Evolutionary conservation across 2,888 invertebrate species (phyloP), one percentile per base, ranked within the genome.

Genomic region (Dorcus parallelipipedus): DNA sequence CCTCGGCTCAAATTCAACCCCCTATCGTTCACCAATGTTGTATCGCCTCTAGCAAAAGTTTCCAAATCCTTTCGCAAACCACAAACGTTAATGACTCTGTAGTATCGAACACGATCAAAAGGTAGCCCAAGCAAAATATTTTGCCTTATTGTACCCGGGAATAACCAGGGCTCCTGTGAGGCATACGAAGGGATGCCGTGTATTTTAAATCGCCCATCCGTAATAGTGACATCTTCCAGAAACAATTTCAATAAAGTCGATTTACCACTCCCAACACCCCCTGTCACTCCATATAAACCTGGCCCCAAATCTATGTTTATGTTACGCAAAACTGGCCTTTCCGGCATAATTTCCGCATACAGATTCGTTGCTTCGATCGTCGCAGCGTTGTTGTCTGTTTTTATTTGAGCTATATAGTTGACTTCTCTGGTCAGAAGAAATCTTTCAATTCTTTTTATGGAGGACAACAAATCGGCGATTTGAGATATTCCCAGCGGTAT

Each of bases 401-500:
- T 8, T 10, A 45, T 47, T 49, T 49, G 14, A 9, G 42, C 14
- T 33, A 45, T 49, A 8, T 59, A 43, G 10, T 50, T 26, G n/a
- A 56, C 54, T 65, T 83, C 82, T 23, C 80, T 80, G 58, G 79
- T 78, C 62, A 78, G 65, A 68, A 83, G 71, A 52, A 81, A 85
- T 73, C 75, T 82, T 79, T 83, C 83, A 23, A 94, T 80, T 59
- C 94, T 82, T 60, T 82, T 83, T 57, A 91, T 83, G 3, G 91
- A 88, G 50, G 94, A 89, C 38, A 84, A 78, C 0, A 88, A 85
- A 79, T 95, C 94, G 0, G 93, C 90, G 45, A 89, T 82, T 79
- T 89, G 88, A 1, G 90, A 87, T 65, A 95, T 87, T 49, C 88
- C 90, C 80, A 90, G 88, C 0, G 97, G 95, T 68, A 96, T 91